Percentiles rank a stretch among this genome's conserved stretches.
Evolutionary conservation across 1,140 invertebrate genomes (phyloP).

Genomic region (Pachypeltis micranthus): DNA sequence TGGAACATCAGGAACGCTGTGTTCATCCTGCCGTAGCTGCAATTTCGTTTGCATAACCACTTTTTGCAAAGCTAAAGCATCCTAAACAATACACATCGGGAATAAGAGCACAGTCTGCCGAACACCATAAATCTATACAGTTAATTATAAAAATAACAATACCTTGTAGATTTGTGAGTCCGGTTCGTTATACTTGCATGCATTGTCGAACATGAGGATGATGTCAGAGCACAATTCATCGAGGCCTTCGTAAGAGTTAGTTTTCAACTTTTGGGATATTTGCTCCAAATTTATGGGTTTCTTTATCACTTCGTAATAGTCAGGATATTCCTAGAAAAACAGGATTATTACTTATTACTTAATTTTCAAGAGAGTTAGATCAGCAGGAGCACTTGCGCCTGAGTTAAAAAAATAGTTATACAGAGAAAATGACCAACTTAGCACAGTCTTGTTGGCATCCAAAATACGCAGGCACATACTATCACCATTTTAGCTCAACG

Average conservation of each 20-base stretch:
- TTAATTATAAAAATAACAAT: conserved; percentile 11
- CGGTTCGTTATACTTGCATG: conserved; percentile 98
- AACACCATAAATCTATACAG: not conserved
- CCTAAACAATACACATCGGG: conserved; percentile 38
- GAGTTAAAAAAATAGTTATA: too few species aligned
- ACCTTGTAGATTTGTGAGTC: conserved; percentile 97
- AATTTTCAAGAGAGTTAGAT: too few species aligned
- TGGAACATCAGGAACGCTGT: conserved; percentile 75
- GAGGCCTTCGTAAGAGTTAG: conserved; percentile 60
- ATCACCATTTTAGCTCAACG: too few species aligned
- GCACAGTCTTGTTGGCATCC: too few species aligned
- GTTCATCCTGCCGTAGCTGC: conserved; percentile 72
- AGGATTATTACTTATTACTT: too few species aligned
- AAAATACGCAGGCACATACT: too few species aligned
- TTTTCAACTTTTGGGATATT: conserved; percentile 79
- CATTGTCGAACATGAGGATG: conserved; percentile 97
- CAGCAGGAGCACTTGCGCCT: too few species aligned
- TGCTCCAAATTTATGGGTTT: conserved; percentile 94
- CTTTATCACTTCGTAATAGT: conserved; percentile 97
- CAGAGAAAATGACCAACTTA: too few species aligned
- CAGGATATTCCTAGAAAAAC: conserved; percentile 68
- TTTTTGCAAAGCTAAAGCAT: conserved; percentile 84
- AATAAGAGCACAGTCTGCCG: conserved; percentile 20
- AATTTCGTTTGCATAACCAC: conserved; percentile 87
- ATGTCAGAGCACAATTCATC: conserved; percentile 89